Percentiles rank a stretch among this genome's conserved stretches.
Conservation (phyloP, 2,888 invertebrate species). For the Ferrisia virgata region DNA sequence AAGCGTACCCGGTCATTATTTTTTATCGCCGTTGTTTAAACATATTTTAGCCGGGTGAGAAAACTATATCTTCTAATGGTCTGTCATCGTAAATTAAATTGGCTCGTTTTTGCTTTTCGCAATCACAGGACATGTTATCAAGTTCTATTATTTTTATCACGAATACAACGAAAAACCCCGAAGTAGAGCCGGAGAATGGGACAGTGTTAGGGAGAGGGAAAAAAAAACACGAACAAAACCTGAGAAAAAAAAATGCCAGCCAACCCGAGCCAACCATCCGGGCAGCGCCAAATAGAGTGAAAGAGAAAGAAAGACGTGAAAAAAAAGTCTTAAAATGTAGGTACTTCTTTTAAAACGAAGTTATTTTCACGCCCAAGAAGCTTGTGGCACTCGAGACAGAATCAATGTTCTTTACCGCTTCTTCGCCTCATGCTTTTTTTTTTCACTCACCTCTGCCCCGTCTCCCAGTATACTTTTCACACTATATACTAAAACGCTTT, state of each 20-base stretch:
- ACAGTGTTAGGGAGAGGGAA: background rate
- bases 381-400: slow-evolving; percentile 7
- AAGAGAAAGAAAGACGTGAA: background rate
- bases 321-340: background rate
- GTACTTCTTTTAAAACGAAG: slow-evolving; percentile 1
- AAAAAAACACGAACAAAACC: background rate
- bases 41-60: slow-evolving; percentile 1
- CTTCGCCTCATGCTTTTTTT: background rate
- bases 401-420: background rate
- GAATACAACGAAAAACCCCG: background rate
- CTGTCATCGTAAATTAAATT: slow-evolving; percentile 7
- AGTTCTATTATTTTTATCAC: background rate
- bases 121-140: slow-evolving; percentile 7
- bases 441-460: background rate
- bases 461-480: background rate
- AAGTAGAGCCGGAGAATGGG: background rate
- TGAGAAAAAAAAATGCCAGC: background rate
- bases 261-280: too few species aligned
- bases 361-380: slow-evolving; percentile 5
- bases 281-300: background rate
- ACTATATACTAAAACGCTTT: background rate
- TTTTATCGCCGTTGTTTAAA: slow-evolving; percentile 2
- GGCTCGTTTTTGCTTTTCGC: slow-evolving; percentile 7
- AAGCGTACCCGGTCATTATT: background rate
- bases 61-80: slow-evolving; percentile 7